Conservation (phyloP, 2,797 vertebrate species). For the Scolopax rusticola region DNA sequence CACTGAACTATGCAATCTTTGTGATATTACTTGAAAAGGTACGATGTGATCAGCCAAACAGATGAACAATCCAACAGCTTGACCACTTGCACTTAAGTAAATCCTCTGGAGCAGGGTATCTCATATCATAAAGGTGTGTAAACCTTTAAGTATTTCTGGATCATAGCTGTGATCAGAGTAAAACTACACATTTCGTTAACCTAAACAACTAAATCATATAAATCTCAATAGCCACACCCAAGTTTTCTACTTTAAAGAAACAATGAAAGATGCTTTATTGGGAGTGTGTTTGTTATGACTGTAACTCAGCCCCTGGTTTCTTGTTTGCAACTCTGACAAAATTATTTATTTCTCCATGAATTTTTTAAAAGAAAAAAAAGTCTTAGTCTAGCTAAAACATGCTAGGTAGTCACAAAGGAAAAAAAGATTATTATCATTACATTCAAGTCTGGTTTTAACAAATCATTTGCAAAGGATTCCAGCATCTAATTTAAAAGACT, state of each 20-base stretch:
- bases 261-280: fast-evolving
- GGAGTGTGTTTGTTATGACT: neutral
- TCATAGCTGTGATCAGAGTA: neutral
- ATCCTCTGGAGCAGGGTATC: neutral
- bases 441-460: constrained; percentile 11
- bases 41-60: neutral
- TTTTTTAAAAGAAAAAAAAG: constrained; percentile 34
- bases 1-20: neutral
- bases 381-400: neutral
- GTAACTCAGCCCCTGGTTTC: constrained; percentile 6
- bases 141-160: neutral
- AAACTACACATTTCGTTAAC: neutral
- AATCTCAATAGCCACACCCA: neutral
- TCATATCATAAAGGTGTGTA: neutral
- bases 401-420: neutral
- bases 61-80: neutral
- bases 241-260: neutral
- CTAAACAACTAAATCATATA: neutral
- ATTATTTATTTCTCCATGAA: neutral
- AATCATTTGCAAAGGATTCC: neutral
- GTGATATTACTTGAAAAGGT: neutral
- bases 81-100: neutral
- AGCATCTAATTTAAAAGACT: neutral
- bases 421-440: constrained; percentile 36
- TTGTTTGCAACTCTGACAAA: constrained; percentile 10